These are phyloP conservation scores for Siniperca knerii DNA, from an alignment of 2,113 vertebrate genomes.

Conservation along the genomic window DNA sequence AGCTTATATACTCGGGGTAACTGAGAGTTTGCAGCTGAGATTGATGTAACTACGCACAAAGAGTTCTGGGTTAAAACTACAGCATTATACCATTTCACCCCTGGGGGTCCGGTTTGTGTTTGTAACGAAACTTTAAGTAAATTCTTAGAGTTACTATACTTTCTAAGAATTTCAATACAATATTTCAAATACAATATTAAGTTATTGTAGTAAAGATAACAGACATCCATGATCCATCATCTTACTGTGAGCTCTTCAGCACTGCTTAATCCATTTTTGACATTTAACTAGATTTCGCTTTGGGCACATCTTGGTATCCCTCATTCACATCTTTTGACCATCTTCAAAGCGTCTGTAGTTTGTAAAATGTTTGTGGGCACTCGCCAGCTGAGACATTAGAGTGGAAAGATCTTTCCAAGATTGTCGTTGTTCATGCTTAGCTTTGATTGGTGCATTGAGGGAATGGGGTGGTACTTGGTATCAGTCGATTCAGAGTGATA, in stretches of 20 bases:
- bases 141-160: neutral
- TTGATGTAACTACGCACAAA: slow-evolving; percentile 18
- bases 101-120: slow-evolving; percentile 14
- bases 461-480: neutral
- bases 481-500: neutral
- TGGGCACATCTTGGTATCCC: neutral
- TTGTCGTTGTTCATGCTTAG: neutral
- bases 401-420: neutral
- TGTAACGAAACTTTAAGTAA: neutral
- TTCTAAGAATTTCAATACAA: neutral
- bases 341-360: neutral
- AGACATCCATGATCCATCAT: neutral
- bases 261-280: neutral
- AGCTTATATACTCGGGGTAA: slow-evolving; percentile 25
- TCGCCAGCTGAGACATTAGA: neutral
- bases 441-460: neutral
- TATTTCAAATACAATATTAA: neutral
- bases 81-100: slow-evolving; percentile 3
- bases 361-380: neutral
- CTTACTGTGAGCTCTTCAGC: neutral
- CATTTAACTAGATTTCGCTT: neutral
- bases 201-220: neutral
- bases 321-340: neutral
- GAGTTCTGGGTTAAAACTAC: slow-evolving; percentile 13
- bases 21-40: slow-evolving; percentile 17